Evolutionary conservation across 2,113 vertebrate genomes (phyloP), one percentile per base, ranked within the genome.

Genomic region (Sclerurus mexicanus): DNA sequence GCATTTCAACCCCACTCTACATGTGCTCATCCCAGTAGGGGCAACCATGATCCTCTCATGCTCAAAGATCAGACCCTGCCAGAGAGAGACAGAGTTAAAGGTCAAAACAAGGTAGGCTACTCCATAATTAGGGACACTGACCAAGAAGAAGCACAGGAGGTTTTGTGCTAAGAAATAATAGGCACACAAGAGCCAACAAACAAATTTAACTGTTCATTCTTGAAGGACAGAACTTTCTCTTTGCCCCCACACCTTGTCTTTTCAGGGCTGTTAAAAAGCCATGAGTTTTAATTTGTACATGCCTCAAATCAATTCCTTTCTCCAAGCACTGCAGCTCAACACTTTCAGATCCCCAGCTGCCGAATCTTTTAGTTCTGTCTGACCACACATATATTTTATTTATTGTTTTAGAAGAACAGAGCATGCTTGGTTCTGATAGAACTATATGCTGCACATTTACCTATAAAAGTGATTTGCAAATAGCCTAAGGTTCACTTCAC

Each of bases 101-200:
- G 14, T 62, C 46, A 89, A 83, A 96, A 96, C 42, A 53, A 85
- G 33, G 63, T 68, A 79, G 79, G 56, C 4, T 42, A 93, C 78
- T 85, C 95, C 85, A n/a, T 85, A 95, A 95, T 96, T 96, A 96
- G 0, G 3, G 76, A 94, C 52, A 52, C 33, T 71, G 78, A 95
- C 83, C 89, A 95, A 96, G 87, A 92, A 85, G 47, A 85, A 62
- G n/a, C 18, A 22, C 83, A 82, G 85, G 71, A 96, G 91, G 60
- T 62, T 97, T 96, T 96, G 85, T 81, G 56, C 92, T 97, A 93
- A 87, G 91, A 95, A 96, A 87, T 93, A 94, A 89, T 22, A 86
- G 80, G 88, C 77, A 58, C 55, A 64, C 42, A 76, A 50, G 20
- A 6, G 69, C 83, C 91, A 88, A 78, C 42, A 73, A 94, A 93